Evolutionary conservation across 2,113 vertebrate species (phyloP).

Genomic region (Prinia subflava): DNA sequence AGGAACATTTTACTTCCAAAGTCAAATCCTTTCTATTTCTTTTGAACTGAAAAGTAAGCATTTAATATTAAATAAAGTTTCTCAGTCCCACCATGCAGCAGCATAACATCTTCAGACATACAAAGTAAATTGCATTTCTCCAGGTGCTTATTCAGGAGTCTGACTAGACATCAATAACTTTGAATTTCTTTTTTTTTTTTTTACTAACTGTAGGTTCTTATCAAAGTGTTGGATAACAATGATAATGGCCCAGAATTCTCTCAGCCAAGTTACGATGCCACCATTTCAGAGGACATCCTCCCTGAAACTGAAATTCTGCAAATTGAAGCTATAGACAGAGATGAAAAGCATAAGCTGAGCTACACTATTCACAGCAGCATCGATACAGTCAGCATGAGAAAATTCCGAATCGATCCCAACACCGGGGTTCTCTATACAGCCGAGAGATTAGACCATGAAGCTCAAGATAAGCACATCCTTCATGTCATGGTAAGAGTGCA

Average conservation of each 20-base stretch:
- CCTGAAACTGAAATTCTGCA: conserved; percentile 91
- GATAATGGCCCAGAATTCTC: conserved; percentile 94
- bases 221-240: conserved; percentile 93
- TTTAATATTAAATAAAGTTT: background rate
- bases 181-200: conserved; percentile 1
- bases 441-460: conserved; percentile 90
- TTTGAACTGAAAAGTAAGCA: background rate
- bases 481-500: conserved; percentile 86
- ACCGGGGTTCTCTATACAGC: conserved; percentile 84
- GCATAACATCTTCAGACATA: background rate
- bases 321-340: conserved; percentile 89
- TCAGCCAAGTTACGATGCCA: conserved; percentile 87
- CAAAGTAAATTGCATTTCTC: background rate
- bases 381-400: conserved; percentile 84
- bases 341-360: conserved; percentile 88
- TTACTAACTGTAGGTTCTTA: conserved; percentile 80
- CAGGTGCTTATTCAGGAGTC: background rate
- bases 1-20: background rate
- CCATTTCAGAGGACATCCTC: conserved; percentile 88
- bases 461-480: conserved; percentile 90
- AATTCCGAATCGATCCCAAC: conserved; percentile 88
- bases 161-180: background rate
- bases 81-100: background rate
- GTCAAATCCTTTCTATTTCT: background rate
- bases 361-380: conserved; percentile 92